phyloP scores from a whole-genome alignment of 1,140 invertebrate genomes.

The Prorops nasuta region DNA sequence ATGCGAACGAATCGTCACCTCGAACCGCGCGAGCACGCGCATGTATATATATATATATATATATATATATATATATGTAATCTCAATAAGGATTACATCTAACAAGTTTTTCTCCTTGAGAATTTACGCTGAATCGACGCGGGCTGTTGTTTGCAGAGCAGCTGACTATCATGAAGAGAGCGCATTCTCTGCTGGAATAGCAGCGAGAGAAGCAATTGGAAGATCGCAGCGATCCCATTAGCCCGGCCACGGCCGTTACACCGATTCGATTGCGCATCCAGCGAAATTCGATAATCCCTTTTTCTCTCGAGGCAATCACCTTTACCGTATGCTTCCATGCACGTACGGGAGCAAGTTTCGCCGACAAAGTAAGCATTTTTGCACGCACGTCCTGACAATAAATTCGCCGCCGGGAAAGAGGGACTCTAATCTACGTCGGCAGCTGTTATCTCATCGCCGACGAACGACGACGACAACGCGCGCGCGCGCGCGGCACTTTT shows the following conservation, averaged over 20 bases:
- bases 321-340: constrained; percentile 5
- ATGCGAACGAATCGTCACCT: too few species aligned
- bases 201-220: too few species aligned
- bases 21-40: too few species aligned
- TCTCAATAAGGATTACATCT: too few species aligned
- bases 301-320: not conserved
- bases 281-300: constrained; percentile 18
- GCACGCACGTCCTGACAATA: constrained; percentile 28
- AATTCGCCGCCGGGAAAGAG: constrained; percentile 23
- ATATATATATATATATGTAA: too few species aligned
- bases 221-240: constrained; percentile 1
- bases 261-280: constrained; percentile 13
- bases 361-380: constrained; percentile 36
- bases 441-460: constrained; percentile 29
- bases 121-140: too few species aligned
- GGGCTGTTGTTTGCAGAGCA: too few species aligned
- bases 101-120: too few species aligned
- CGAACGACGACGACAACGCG: constrained; percentile 10
- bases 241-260: not conserved
- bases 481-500: constrained; percentile 30
- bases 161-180: too few species aligned
- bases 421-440: constrained; percentile 25
- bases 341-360: not conserved
- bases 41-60: too few species aligned
- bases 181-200: too few species aligned